These are phyloP conservation scores for Odontomyia ornata DNA, from an alignment of 2,888 invertebrate species.

Conservation along the genomic window DNA sequence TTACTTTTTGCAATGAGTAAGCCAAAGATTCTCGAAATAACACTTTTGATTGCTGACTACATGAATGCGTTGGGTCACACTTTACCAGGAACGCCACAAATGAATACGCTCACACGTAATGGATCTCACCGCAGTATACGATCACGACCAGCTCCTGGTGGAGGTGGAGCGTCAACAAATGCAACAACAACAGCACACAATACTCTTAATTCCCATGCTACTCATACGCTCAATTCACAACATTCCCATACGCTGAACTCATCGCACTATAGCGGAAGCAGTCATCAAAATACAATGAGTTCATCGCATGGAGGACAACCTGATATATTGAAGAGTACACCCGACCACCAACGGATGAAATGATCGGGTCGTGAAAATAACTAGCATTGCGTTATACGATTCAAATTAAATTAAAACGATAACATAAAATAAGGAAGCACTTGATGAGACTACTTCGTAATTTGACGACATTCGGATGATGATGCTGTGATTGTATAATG, in stretches of 20 bases:
- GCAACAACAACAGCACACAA: slow-evolving; percentile 67
- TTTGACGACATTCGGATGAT: not conserved
- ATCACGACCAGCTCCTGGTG: slow-evolving; percentile 55
- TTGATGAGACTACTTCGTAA: no score
- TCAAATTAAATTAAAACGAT: not conserved
- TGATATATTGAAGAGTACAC: slow-evolving; percentile 86
- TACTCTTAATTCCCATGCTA: slow-evolving; percentile 69
- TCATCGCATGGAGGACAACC: slow-evolving; percentile 72
- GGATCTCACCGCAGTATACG: slow-evolving; percentile 73
- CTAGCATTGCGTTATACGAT: slow-evolving; percentile 15
- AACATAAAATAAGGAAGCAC: not conserved
- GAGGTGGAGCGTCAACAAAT: slow-evolving; percentile 60
- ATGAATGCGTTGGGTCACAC: slow-evolving; percentile 87
- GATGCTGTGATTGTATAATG: slow-evolving; percentile 35
- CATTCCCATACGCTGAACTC: slow-evolving; percentile 64
- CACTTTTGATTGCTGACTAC: slow-evolving; percentile 90
- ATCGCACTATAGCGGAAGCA: slow-evolving; percentile 59
- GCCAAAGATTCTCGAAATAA: slow-evolving; percentile 88
- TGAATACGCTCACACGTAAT: slow-evolving; percentile 79
- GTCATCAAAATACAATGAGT: slow-evolving; percentile 62
- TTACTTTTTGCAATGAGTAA: slow-evolving; percentile 90
- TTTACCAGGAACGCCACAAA: slow-evolving; percentile 78
- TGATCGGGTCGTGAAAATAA: slow-evolving; percentile 46
- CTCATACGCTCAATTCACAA: slow-evolving; percentile 64
- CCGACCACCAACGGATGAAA: slow-evolving; percentile 76